Percentiles rank a stretch among this genome's conserved stretches.
Evolutionary conservation across 2,113 vertebrate species (phyloP).

Genomic region (Oncorhynchus clarkii): DNA sequence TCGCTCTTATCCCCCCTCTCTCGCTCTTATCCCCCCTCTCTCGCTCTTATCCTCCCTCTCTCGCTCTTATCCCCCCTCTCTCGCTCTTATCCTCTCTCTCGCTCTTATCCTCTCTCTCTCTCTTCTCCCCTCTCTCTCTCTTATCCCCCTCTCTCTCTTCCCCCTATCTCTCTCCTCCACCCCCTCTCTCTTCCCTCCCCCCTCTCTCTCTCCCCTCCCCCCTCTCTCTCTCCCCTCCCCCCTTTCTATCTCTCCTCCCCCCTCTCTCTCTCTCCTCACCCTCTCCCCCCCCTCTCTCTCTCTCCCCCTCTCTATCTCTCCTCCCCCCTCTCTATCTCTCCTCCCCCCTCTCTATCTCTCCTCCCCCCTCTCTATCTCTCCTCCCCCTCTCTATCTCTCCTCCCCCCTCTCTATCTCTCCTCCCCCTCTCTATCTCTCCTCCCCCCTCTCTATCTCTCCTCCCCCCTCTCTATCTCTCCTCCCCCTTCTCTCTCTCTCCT

Average conservation of each 20-base stretch:
- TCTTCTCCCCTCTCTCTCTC: rapidly evolving
- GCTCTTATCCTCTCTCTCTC: rapidly evolving
- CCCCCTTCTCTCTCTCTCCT: constrained; percentile 14
- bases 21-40: constrained; percentile 34
- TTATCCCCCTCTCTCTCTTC: too few species aligned
- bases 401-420: rapidly evolving
- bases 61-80: constrained; percentile 18
- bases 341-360: too few species aligned
- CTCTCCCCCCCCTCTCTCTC: not conserved
- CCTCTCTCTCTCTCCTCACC: constrained; percentile 4
- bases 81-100: constrained; percentile 10
- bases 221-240: constrained; percentile 25
- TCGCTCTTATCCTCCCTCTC: not conserved
- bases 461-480: constrained; percentile 22
- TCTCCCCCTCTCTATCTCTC: too few species aligned
- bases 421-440: too few species aligned
- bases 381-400: too few species aligned
- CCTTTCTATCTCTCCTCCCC: not conserved
- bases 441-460: constrained; percentile 16
- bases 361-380: too few species aligned
- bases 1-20: rapidly evolving
- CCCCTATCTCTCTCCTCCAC: too few species aligned
- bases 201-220: rapidly evolving
- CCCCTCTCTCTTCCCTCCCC: rapidly evolving
- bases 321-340: too few species aligned